These are phyloP conservation scores for Gymnothorax reevesii DNA, from an alignment of 2,797 vertebrate species.

Conservation along the genomic window DNA sequence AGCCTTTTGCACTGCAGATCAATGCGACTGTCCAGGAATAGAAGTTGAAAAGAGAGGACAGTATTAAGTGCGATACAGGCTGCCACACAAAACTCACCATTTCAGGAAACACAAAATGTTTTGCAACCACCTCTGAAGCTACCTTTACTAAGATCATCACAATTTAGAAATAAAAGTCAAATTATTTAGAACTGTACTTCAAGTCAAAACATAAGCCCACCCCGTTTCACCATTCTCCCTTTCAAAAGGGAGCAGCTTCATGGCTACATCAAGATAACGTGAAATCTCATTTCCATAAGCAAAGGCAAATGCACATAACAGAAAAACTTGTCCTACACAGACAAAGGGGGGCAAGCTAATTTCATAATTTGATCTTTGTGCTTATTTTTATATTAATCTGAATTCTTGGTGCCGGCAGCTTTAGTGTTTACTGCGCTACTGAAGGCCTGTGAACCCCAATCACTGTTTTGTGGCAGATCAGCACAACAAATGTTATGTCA, in stretches of 20 bases:
- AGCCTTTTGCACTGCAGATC: background rate
- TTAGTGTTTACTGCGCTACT: background rate
- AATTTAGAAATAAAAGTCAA: too few species aligned
- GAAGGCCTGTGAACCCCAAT: background rate
- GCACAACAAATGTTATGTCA: background rate
- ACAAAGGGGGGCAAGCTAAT: background rate
- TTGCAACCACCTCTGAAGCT: background rate
- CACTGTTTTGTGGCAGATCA: background rate
- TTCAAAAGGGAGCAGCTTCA: too few species aligned
- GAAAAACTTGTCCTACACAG: too few species aligned
- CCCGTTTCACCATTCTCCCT: too few species aligned
- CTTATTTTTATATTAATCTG: background rate
- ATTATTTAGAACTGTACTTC: too few species aligned
- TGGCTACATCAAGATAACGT: too few species aligned
- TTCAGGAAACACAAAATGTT: background rate
- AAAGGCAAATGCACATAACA: too few species aligned
- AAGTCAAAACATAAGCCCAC: too few species aligned
- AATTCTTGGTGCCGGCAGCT: background rate
- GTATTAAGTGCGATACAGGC: background rate
- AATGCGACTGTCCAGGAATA: constrained; percentile 18
- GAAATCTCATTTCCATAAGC: too few species aligned
- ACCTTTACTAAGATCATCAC: background rate
- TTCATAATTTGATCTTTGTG: background rate
- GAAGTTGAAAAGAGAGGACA: background rate
- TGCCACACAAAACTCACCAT: background rate